phyloP scores from a whole-genome alignment of 1,140 invertebrate genomes.

The Heliconius hewitsoni region DNA sequence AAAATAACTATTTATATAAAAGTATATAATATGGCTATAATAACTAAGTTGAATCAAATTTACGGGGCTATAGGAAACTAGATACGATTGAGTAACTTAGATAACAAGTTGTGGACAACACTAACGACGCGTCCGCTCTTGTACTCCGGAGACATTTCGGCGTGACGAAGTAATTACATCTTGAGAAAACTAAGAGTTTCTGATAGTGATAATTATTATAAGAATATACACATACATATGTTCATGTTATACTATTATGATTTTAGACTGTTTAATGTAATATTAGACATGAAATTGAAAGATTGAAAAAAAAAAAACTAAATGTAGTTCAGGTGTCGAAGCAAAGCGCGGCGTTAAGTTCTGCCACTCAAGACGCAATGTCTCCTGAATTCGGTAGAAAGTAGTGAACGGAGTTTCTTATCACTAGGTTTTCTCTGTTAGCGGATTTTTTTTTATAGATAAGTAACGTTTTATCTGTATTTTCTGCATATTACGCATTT shows the following conservation, averaged over 20 bases:
- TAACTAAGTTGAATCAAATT: neutral
- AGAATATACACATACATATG: neutral
- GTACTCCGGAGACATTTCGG: neutral
- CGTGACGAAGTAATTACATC: slow-evolving; percentile 3
- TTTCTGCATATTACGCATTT: too few species aligned
- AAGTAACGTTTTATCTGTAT: too few species aligned
- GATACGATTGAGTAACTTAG: slow-evolving; percentile 1
- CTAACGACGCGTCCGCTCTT: neutral
- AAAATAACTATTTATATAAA: neutral
- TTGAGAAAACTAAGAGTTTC: neutral
- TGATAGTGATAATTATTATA: neutral
- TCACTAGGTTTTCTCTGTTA: neutral
- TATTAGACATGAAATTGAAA: too few species aligned
- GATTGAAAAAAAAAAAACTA: too few species aligned
- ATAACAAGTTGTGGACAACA: slow-evolving; percentile 7
- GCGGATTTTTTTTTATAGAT: neutral
- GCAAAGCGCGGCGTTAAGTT: too few species aligned
- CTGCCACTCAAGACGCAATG: too few species aligned
- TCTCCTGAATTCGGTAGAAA: too few species aligned
- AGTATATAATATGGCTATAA: neutral
- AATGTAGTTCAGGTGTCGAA: too few species aligned
- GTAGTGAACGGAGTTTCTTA: too few species aligned
- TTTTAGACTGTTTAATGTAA: neutral
- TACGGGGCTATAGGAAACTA: neutral
- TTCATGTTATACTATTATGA: neutral